Percentiles rank a stretch among this genome's conserved stretches.
Evolutionary conservation across 2,797 vertebrate genomes (phyloP).

Genomic region (Cirrhinus mrigala): DNA sequence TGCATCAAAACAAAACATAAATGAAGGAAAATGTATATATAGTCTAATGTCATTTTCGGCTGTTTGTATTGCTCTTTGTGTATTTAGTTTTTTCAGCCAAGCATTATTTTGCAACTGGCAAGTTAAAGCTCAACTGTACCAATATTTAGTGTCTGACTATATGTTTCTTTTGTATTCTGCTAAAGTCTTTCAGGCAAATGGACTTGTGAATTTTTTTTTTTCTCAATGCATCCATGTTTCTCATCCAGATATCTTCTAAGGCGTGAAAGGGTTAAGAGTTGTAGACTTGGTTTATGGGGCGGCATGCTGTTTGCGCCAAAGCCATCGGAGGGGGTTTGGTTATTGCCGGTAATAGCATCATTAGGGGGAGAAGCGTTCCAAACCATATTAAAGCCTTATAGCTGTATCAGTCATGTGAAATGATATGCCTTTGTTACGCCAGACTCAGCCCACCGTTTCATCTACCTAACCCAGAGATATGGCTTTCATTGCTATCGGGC

Average conservation of each 20-base stretch:
- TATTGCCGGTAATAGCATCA: constrained; percentile 55
- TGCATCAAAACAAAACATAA: background rate
- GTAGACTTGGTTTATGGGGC: constrained; percentile 25
- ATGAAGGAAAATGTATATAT: background rate
- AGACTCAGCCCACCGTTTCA: constrained; percentile 45
- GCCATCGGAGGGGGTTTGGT: constrained; percentile 41
- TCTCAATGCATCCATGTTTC: background rate
- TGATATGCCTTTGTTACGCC: constrained; percentile 49
- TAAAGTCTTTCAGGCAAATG: background rate
- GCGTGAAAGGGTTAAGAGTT: constrained; percentile 38
- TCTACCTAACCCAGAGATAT: constrained; percentile 50
- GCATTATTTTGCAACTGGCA: background rate
- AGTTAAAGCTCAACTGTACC: background rate
- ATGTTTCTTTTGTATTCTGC: background rate
- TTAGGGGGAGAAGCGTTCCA: constrained; percentile 49
- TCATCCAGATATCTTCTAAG: background rate
- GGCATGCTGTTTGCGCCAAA: constrained; percentile 23
- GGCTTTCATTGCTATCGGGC: constrained; percentile 46
- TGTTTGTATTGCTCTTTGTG: background rate
- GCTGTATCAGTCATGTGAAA: constrained; percentile 52
- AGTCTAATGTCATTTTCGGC: background rate
- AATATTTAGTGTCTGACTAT: background rate
- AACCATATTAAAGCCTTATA: constrained; percentile 50
- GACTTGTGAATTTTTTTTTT: background rate
- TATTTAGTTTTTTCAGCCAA: background rate